These are phyloP conservation scores for Apodemus agrarius DNA, from an alignment of 2,797 vertebrate species.

Conservation along the genomic window DNA sequence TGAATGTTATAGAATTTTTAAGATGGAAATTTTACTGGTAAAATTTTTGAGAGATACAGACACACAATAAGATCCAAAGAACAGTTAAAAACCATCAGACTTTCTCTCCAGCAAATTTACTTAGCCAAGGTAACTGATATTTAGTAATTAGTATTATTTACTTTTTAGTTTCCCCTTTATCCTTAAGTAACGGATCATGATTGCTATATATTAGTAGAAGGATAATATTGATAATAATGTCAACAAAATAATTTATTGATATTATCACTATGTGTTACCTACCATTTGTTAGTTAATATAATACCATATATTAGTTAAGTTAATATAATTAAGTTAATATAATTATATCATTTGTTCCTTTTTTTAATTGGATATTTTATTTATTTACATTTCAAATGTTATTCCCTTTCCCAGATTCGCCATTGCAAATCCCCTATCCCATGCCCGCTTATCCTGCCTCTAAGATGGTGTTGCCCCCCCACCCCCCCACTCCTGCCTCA, in stretches of 20 bases:
- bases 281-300: too few species aligned
- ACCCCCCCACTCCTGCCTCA: too few species aligned
- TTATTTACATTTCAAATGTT: too few species aligned
- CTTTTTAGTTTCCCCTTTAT: neutral
- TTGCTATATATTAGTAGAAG: neutral
- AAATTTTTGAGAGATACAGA: neutral
- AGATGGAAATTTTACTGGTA: neutral
- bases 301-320: too few species aligned
- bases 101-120: neutral
- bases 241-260: neutral
- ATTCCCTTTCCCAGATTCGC: too few species aligned
- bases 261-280: neutral
- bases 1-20: neutral
- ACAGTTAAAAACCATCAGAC: neutral
- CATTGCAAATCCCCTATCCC: too few species aligned
- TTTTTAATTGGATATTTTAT: neutral
- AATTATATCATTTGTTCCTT: neutral
- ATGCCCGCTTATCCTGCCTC: too few species aligned
- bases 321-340: neutral
- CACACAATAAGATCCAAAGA: neutral
- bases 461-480: too few species aligned
- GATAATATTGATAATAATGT: neutral
- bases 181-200: neutral
- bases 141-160: neutral
- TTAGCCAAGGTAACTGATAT: neutral